Conservation (phyloP, 2,797 vertebrate species). For the Chelonia mydas region DNA sequence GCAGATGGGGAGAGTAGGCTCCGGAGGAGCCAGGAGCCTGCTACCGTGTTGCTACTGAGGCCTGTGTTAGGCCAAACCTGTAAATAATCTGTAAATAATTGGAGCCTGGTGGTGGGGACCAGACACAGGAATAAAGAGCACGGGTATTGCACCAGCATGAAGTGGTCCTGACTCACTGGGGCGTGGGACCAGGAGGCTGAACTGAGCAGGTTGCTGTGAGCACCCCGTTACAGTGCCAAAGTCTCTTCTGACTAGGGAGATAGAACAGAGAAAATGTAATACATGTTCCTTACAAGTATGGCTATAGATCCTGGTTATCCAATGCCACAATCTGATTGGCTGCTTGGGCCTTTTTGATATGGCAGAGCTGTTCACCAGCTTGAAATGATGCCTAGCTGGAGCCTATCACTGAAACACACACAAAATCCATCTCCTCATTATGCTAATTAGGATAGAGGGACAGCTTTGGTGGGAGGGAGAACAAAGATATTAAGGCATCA, state of each 20-base stretch:
- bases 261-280: constrained; percentile 51
- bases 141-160: too few relatives aligned
- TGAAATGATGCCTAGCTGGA: not conserved
- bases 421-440: not conserved
- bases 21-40: too few relatives aligned
- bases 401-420: not conserved
- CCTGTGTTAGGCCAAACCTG: too few relatives aligned
- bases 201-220: too few relatives aligned
- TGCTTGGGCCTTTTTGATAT: not conserved
- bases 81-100: too few relatives aligned
- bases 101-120: too few relatives aligned
- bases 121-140: too few relatives aligned
- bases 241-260: constrained; percentile 46
- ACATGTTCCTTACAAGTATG: constrained; percentile 33
- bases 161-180: too few relatives aligned
- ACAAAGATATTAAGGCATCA: not conserved
- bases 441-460: not conserved
- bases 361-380: not conserved
- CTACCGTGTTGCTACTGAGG: too few relatives aligned
- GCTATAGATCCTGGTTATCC: constrained; percentile 20
- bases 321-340: constrained; percentile 19
- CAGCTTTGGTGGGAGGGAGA: not conserved
- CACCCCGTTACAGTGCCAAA: not conserved
- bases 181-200: too few relatives aligned
- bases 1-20: too few relatives aligned